A percentile compares a stretch with the other conserved stretches of the same genome.
These are phyloP conservation scores for Apogon talboti DNA, from an alignment of 2,797 vertebrate species.

Conservation along the genomic window DNA sequence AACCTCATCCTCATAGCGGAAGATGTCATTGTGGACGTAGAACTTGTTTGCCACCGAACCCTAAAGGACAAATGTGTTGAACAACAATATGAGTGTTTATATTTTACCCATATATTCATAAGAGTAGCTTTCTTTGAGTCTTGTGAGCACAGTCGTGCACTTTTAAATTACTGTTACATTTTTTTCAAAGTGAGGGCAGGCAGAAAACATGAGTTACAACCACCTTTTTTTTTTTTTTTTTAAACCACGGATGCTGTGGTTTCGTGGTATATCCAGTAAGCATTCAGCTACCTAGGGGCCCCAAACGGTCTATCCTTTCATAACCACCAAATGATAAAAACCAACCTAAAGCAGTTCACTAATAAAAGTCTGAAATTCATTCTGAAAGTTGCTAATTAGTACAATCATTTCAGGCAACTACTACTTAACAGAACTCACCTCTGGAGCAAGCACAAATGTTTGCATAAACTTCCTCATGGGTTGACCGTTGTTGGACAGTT, in stretches of 20 bases:
- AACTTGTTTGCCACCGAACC: slow-evolving; percentile 99
- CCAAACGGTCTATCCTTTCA: too few species aligned
- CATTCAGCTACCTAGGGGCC: too few species aligned
- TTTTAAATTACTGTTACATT: not conserved
- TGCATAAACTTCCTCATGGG: slow-evolving; percentile 99
- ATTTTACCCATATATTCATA: not conserved
- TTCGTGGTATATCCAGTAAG: too few species aligned
- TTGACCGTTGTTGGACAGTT: slow-evolving; percentile 95
- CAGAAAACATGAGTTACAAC: too few species aligned
- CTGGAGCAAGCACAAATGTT: slow-evolving; percentile 97
- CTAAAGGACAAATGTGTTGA: slow-evolving; percentile 69
- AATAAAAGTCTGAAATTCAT: not conserved
- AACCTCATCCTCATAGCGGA: slow-evolving; percentile 98
- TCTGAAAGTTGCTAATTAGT: not conserved
- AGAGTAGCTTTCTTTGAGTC: too few species aligned
- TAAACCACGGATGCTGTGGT: too few species aligned
- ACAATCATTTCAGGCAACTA: not conserved
- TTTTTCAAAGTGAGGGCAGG: not conserved
- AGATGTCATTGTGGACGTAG: slow-evolving; percentile 99
- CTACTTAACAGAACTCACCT: slow-evolving; percentile 82
- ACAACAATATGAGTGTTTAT: not conserved
- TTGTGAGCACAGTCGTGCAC: too few species aligned
- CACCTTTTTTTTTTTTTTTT: too few species aligned
- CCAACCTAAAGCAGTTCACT: too few species aligned
- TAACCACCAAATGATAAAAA: too few species aligned